Conservation (phyloP, 2,888 invertebrate species). For the Stenoptilia bipunctidactyla region DNA sequence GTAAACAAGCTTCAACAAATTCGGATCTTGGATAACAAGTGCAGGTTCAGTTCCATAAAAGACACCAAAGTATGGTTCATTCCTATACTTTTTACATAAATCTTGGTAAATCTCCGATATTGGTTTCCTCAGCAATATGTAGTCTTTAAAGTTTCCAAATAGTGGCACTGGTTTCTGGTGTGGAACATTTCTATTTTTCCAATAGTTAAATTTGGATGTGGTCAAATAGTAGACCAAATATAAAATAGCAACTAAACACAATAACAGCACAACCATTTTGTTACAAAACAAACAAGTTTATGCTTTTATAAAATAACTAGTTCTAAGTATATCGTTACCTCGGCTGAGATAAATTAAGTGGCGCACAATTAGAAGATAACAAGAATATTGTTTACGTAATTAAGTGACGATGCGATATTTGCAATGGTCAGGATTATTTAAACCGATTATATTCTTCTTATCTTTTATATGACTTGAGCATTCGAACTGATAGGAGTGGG, state of each 20-base stretch:
- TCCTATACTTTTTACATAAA: slow-evolving; percentile 23
- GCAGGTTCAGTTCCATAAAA: slow-evolving; percentile 29
- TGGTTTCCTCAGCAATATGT: slow-evolving; percentile 19
- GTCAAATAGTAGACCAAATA: slow-evolving; percentile 11
- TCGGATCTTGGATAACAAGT: slow-evolving; percentile 27
- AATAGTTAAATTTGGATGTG: slow-evolving; percentile 22
- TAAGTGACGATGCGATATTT: too few relatives aligned
- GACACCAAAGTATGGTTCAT: slow-evolving; percentile 29
- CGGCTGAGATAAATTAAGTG: too few relatives aligned
- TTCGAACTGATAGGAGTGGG: too few relatives aligned
- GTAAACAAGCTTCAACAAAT: slow-evolving; percentile 26
- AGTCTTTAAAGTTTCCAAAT: slow-evolving; percentile 26
- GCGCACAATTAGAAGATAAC: too few relatives aligned
- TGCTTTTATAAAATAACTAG: too few relatives aligned
- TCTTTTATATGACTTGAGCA: too few relatives aligned
- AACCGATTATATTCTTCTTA: too few relatives aligned
- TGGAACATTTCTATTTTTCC: slow-evolving; percentile 23
- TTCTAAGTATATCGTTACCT: too few relatives aligned
- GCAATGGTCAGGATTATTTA: too few relatives aligned
- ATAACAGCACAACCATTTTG: background rate
- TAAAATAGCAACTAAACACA: background rate
- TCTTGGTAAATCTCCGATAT: slow-evolving; percentile 14
- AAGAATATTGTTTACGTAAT: too few relatives aligned
- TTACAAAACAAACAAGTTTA: too few relatives aligned
- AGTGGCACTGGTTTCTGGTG: slow-evolving; percentile 19